Evolutionary conservation across 2,888 invertebrate genomes (phyloP).

Genomic region (Mayetiola destructor): DNA sequence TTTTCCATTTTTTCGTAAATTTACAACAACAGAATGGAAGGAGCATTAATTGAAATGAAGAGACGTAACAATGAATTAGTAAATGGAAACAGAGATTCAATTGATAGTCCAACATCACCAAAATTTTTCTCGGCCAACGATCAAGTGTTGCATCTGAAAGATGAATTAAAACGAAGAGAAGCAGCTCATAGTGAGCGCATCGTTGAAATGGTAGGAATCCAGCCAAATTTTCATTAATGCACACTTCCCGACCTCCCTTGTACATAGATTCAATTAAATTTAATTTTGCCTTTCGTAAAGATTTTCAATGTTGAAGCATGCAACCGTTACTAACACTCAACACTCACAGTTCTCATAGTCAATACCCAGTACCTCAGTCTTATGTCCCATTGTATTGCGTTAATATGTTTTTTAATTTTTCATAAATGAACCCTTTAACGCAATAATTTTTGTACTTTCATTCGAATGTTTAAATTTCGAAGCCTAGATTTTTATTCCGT

Average conservation of each 20-base stretch:
- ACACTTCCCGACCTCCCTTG: too few relatives aligned
- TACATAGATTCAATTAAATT: background rate
- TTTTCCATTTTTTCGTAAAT: background rate
- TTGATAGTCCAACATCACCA: conserved; percentile 25
- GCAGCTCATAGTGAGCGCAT: conserved; percentile 32
- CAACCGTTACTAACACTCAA: too few relatives aligned
- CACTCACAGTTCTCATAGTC: too few relatives aligned
- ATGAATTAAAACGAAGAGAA: conserved; percentile 28
- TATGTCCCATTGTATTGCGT: too few relatives aligned
- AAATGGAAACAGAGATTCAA: conserved; percentile 26
- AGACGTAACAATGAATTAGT: conserved; percentile 31
- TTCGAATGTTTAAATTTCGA: too few relatives aligned
- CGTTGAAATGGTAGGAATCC: conserved; percentile 33
- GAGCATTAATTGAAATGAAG: conserved; percentile 31
- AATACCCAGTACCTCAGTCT: too few relatives aligned
- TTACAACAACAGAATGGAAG: conserved; percentile 28
- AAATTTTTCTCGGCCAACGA: conserved; percentile 14
- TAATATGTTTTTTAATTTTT: too few relatives aligned
- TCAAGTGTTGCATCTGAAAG: conserved; percentile 23
- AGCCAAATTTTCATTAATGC: background rate
- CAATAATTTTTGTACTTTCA: too few relatives aligned
- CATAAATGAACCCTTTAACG: too few relatives aligned
- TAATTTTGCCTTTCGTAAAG: too few relatives aligned
- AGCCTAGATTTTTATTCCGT: too few relatives aligned
- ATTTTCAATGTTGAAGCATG: background rate